These are phyloP conservation scores for Pseudomyrmex sp. DNA, from an alignment of 1,140 invertebrate species.

Conservation along the genomic window DNA sequence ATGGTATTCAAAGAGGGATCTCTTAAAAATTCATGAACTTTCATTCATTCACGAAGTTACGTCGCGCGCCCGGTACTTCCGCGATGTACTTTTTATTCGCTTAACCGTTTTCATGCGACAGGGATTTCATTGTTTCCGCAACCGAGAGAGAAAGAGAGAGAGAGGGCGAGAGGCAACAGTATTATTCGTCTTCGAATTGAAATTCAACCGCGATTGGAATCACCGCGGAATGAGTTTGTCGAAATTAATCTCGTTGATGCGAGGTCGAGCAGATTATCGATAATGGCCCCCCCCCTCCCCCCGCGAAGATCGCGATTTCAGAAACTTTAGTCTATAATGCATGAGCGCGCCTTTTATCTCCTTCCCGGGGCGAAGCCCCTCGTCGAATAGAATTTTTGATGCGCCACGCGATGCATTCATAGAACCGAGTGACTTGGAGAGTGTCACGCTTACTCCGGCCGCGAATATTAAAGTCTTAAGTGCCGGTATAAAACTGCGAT, in stretches of 20 bases:
- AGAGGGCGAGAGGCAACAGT: not conserved
- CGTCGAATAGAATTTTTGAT: slow-evolving; percentile 51
- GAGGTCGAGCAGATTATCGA: slow-evolving; percentile 6
- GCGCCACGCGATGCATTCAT: slow-evolving; percentile 36
- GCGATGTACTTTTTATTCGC: not conserved
- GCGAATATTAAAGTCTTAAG: slow-evolving; percentile 55
- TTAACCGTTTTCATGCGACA: not conserved
- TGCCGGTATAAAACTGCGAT: slow-evolving; percentile 1
- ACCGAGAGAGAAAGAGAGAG: too few relatives aligned
- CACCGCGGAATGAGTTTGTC: not conserved
- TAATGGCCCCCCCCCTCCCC: not conserved
- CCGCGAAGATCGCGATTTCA: not conserved
- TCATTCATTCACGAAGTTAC: not conserved
- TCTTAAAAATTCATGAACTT: slow-evolving; percentile 34
- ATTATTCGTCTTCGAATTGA: not conserved
- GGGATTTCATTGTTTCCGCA: not conserved
- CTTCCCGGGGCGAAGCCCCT: not conserved
- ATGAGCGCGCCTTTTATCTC: slow-evolving; percentile 5
- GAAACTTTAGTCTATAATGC: slow-evolving; percentile 30
- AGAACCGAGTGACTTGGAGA: not conserved
- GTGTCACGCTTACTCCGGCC: slow-evolving; percentile 18
- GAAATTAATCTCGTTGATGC: slow-evolving; percentile 16
- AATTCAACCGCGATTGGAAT: slow-evolving; percentile 18
- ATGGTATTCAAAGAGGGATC: not conserved
- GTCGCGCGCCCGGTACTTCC: not conserved